Conservation (phyloP, 2,113 vertebrate genomes). For the Mesitornis unicolor region DNA sequence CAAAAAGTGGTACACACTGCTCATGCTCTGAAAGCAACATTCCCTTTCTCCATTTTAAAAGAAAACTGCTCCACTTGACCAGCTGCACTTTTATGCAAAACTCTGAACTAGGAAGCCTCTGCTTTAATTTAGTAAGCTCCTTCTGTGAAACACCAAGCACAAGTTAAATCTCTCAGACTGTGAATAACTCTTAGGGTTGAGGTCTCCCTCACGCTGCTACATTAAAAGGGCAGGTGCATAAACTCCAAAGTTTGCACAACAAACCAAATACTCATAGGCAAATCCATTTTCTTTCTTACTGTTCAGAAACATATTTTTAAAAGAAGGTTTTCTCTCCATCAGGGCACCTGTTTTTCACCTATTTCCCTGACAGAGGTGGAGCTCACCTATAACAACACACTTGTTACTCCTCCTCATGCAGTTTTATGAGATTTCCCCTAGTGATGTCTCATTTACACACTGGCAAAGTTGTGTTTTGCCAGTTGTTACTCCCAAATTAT, state of each 20-base stretch:
- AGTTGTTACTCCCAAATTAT: fast-evolving
- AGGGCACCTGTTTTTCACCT: not conserved
- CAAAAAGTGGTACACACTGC: not conserved
- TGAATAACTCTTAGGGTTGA: fast-evolving
- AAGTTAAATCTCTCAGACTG: not conserved
- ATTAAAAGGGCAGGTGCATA: fast-evolving
- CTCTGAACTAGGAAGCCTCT: not conserved
- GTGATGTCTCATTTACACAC: too few relatives aligned
- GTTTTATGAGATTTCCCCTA: too few relatives aligned
- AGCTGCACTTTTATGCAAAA: not conserved
- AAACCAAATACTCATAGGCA: fast-evolving
- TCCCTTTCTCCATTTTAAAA: not conserved
- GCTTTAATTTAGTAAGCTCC: not conserved
- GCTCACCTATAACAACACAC: fast-evolving
- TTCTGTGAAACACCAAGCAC: not conserved
- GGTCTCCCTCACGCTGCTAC: not conserved
- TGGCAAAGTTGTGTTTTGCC: not conserved
- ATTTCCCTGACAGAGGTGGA: not conserved
- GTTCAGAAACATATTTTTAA: not conserved
- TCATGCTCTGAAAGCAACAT: not conserved
- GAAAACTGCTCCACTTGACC: not conserved
- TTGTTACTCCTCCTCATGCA: fast-evolving
- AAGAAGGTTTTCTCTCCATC: not conserved
- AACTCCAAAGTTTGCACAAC: not conserved
- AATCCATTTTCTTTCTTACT: not conserved